phyloP scores from a whole-genome alignment of 2,888 invertebrate genomes.

The Junonia oenone region DNA sequence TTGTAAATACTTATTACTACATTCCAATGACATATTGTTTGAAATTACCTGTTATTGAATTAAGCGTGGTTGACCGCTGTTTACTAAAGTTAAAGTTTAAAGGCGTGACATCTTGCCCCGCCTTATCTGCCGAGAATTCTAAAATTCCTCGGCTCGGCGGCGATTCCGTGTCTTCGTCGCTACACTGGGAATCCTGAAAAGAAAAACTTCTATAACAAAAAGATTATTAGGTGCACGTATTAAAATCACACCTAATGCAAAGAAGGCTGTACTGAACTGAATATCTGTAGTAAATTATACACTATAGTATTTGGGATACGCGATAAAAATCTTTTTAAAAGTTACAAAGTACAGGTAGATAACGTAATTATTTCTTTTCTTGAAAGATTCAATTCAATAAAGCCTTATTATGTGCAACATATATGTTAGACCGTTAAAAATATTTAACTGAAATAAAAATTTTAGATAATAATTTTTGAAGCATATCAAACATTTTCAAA shows the following conservation, averaged over 20 bases:
- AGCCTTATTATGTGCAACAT: conserved; percentile 20
- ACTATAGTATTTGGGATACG: neutral
- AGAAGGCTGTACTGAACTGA: neutral
- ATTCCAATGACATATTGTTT: conserved; percentile 28
- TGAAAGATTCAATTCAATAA: conserved; percentile 10
- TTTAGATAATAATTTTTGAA: neutral
- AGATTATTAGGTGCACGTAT: neutral
- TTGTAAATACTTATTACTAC: conserved; percentile 26
- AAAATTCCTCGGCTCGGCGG: conserved; percentile 84
- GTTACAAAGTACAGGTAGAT: too few relatives aligned
- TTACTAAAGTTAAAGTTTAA: conserved; percentile 89
- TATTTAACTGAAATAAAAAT: neutral
- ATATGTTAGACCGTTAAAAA: conserved; percentile 7
- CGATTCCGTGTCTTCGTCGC: conserved; percentile 73
- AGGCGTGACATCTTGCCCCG: conserved; percentile 92
- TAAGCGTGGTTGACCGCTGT: conserved; percentile 84
- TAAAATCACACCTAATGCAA: neutral
- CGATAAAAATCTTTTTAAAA: neutral
- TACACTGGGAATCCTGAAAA: conserved; percentile 70
- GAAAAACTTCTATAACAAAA: neutral
- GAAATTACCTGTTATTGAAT: conserved; percentile 85
- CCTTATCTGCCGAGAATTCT: conserved; percentile 92
- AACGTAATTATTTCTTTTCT: too few relatives aligned
- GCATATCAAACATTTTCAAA: neutral
- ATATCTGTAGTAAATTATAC: neutral